These are phyloP conservation scores for Neotragus moschatus DNA, from an alignment of 2,113 vertebrate species.

Conservation along the genomic window DNA sequence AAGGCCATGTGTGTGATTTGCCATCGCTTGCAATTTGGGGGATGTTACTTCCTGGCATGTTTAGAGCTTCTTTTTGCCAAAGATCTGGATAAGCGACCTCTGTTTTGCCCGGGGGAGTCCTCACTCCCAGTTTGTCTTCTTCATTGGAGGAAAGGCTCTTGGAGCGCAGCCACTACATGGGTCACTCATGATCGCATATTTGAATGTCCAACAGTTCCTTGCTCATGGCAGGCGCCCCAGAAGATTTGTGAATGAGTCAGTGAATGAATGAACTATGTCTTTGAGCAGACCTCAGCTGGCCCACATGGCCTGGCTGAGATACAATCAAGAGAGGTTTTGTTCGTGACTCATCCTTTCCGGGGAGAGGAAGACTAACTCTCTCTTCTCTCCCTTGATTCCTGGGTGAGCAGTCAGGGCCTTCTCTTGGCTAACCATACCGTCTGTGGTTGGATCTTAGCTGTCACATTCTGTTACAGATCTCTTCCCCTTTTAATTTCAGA, in stretches of 20 bases:
- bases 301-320: neutral
- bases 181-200: neutral
- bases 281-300: neutral
- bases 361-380: neutral
- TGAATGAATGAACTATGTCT: neutral
- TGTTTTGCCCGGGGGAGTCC: neutral
- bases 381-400: too few relatives aligned
- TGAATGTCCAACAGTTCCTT: neutral
- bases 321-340: fast-evolving
- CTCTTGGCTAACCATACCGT: neutral
- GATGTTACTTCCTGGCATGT: too few relatives aligned
- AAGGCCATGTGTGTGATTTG: neutral
- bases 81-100: neutral
- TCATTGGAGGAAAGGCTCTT: neutral
- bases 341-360: neutral
- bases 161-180: fast-evolving
- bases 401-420: neutral
- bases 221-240: fast-evolving
- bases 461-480: neutral
- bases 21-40: neutral
- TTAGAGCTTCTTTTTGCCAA: neutral
- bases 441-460: neutral
- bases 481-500: neutral
- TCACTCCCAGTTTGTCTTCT: neutral
- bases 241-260: neutral